phyloP scores from a whole-genome alignment of 2,888 invertebrate species.

The Molanna angustata region DNA sequence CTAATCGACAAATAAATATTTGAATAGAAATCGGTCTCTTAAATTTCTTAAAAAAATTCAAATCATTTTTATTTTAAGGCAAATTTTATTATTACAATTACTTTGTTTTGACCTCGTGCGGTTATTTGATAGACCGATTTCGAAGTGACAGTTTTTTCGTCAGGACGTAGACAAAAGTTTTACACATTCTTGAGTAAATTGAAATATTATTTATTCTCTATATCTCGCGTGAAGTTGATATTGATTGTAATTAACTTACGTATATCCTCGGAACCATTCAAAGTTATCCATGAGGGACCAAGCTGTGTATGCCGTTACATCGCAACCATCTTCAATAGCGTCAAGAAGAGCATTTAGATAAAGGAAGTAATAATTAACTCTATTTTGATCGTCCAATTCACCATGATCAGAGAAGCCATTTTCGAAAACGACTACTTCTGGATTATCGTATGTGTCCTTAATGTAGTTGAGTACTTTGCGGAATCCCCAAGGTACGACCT shows the following conservation, averaged over 20 bases:
- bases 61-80: too few relatives aligned
- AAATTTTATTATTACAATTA: too few relatives aligned
- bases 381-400: slow-evolving; percentile 38
- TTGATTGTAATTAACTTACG: slow-evolving; percentile 33
- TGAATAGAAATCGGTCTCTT: too few relatives aligned
- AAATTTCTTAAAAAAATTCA: too few relatives aligned
- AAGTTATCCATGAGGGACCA: slow-evolving; percentile 40
- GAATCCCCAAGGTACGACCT: slow-evolving; percentile 49
- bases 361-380: slow-evolving; percentile 37
- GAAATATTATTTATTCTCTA: too few relatives aligned
- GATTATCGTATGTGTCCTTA: slow-evolving; percentile 53
- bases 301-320: slow-evolving; percentile 35
- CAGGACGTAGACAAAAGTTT: too few relatives aligned
- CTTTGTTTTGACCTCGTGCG: too few relatives aligned
- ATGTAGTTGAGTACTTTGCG: slow-evolving; percentile 55
- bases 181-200: background rate
- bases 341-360: slow-evolving; percentile 36
- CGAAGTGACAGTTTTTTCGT: too few relatives aligned
- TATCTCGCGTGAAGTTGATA: too few relatives aligned
- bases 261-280: slow-evolving; percentile 37
- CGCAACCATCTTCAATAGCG: slow-evolving; percentile 37
- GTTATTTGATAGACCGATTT: too few relatives aligned
- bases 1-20: too few relatives aligned
- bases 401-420: slow-evolving; percentile 55
- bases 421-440: slow-evolving; percentile 57